Evolutionary conservation across 1,140 invertebrate genomes (phyloP).

Genomic region (Drosophila pseudoobscura): DNA sequence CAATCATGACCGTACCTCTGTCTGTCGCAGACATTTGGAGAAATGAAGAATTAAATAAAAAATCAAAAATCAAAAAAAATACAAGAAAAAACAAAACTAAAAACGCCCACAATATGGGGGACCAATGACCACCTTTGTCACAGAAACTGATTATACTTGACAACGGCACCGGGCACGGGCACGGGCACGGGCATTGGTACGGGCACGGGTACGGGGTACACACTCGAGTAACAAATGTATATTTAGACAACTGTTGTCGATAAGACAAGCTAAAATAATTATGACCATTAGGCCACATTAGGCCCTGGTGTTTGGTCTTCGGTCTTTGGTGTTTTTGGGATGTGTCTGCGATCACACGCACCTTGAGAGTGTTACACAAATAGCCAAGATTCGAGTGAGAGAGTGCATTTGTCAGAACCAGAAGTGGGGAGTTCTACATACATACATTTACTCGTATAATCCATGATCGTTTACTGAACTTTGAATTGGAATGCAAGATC

Average conservation of each 20-base stretch:
- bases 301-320: slow-evolving; percentile 31
- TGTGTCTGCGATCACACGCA: slow-evolving; percentile 27
- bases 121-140: slow-evolving; percentile 69
- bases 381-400: slow-evolving; percentile 6
- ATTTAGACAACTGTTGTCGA: slow-evolving; percentile 65
- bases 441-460: too few species aligned
- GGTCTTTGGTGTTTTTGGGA: slow-evolving; percentile 14
- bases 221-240: slow-evolving; percentile 50
- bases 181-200: not conserved
- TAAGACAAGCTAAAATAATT: slow-evolving; percentile 78
- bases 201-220: slow-evolving; percentile 4
- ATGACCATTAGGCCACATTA: slow-evolving; percentile 71
- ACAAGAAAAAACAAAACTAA: slow-evolving; percentile 32
- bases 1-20: slow-evolving; percentile 69
- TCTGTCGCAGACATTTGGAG: slow-evolving; percentile 41
- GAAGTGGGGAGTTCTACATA: too few species aligned
- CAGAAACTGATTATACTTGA: slow-evolving; percentile 59
- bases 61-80: not conserved
- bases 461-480: too few species aligned
- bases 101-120: slow-evolving; percentile 73
- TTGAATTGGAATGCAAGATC: not conserved
- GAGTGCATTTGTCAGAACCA: too few species aligned
- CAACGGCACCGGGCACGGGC: slow-evolving; percentile 20
- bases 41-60: slow-evolving; percentile 65
- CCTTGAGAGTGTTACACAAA: slow-evolving; percentile 29